Base-by-base conservation (phyloP, 2,797 vertebrate species). In the Novumbra hubbsi region DNA sequence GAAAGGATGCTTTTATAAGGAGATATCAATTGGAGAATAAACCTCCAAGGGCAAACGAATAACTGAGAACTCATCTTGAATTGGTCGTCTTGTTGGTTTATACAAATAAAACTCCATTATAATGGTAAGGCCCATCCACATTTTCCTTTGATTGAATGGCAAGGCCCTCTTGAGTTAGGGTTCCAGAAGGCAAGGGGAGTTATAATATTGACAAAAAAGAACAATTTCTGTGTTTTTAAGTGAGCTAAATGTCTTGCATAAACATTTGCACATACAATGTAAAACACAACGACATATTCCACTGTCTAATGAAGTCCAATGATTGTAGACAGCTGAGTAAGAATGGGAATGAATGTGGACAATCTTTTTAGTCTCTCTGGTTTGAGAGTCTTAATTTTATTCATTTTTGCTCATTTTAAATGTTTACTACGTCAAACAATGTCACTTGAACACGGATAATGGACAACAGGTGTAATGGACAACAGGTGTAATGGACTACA, bases 1-100 rank as follows among this genome's bases (percentile, higher is more conserved):
- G 92, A 94, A 94, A 93, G 89, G 92, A 91, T 81, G 91, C 92
- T 92, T 93, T 95, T 89, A 93, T 90, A 89, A 91, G 90, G 86
- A 92, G 86, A 92, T 93, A 91, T 89, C 88, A 92, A 93, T 92
- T 90, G 88, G 92, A 89, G 80, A 89, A 92, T 89, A 90, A 92
- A 92, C 91, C 86, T 86, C 87, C 92, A 93, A 94, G 92, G 92
- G 90, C 92, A 91, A 88, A 92, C 91, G 84, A 86, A 93, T 83
- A 82, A 92, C 84, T 88, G 90, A 92, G 90, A 92, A 89, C 87
- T 88, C 88, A 91, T 90, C 82, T 88, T 93, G 93, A 93, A 94
- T 94, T 93, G 91, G 81, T 87, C 90, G 88, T 91, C 88, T 89
- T 90, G 89, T 86, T 84, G 78, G 83, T 84, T 88, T 79, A 80